A percentile compares a stretch with the other conserved stretches of the same genome.
Evolutionary conservation across 2,888 invertebrate species (phyloP).

Genomic region (Gonocerus acuteangulatus): DNA sequence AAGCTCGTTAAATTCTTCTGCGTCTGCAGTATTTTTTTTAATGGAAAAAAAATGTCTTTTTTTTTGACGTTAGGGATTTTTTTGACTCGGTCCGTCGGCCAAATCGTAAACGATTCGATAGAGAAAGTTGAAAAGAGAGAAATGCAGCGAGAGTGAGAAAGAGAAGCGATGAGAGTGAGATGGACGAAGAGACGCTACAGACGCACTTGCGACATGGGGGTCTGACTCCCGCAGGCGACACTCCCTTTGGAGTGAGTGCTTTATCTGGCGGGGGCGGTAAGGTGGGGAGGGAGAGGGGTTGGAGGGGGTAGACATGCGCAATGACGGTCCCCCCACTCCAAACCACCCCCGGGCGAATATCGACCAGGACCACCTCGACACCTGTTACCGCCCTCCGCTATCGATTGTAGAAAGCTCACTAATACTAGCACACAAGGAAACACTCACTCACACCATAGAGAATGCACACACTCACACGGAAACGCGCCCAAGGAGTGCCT

Average conservation of each 20-base stretch:
- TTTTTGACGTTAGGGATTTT: background rate
- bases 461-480: background rate
- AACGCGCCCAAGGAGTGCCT: background rate
- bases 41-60: too few species aligned
- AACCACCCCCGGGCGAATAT: slow-evolving; percentile 24
- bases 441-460: background rate
- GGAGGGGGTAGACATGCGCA: slow-evolving; percentile 8
- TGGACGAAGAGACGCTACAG: slow-evolving; percentile 12
- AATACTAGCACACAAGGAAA: background rate
- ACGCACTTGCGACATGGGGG: slow-evolving; percentile 10
- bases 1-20: too few species aligned
- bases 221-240: slow-evolving; percentile 22
- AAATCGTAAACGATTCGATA: slow-evolving; percentile 12
- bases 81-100: background rate
- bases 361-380: slow-evolving; percentile 34
- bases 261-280: slow-evolving; percentile 3
- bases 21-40: too few species aligned
- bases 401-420: background rate
- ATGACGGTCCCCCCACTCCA: background rate
- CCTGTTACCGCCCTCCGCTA: slow-evolving; percentile 34
- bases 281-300: slow-evolving; percentile 1
- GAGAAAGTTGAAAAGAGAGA: slow-evolving; percentile 27
- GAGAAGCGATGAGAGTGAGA: slow-evolving; percentile 3
- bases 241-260: slow-evolving; percentile 32
- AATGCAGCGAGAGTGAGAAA: slow-evolving; percentile 26